phyloP scores from a whole-genome alignment of 2,113 vertebrate species.

The Barbus barbus region DNA sequence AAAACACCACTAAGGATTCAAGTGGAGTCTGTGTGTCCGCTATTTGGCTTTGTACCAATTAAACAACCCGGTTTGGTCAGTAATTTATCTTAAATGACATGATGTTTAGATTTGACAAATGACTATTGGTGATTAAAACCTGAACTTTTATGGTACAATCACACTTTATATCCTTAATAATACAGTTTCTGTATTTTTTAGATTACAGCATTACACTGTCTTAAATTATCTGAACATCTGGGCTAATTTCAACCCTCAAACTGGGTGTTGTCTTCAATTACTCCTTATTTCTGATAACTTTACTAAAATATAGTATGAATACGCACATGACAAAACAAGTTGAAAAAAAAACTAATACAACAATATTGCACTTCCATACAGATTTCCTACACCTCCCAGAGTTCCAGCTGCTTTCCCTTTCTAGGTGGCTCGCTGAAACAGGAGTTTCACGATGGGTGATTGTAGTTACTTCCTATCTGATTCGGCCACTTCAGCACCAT shows the following conservation, averaged over 20 bases:
- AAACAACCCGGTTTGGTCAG: not conserved
- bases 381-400: slow-evolving; percentile 62
- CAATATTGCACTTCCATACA: slow-evolving; percentile 82
- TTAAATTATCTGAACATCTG: slow-evolving; percentile 4
- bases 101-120: not conserved
- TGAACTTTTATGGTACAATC: not conserved
- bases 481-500: slow-evolving; percentile 33
- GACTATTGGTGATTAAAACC: not conserved
- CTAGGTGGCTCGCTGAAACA: slow-evolving; percentile 41
- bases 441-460: slow-evolving; percentile 24
- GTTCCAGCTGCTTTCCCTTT: slow-evolving; percentile 63
- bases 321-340: slow-evolving; percentile 52
- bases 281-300: slow-evolving; percentile 31
- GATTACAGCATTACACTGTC: not conserved
- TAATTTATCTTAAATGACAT: not conserved
- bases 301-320: slow-evolving; percentile 32
- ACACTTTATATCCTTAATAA: not conserved
- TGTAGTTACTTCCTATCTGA: slow-evolving; percentile 33
- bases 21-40: not conserved
- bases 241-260: slow-evolving; percentile 34
- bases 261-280: slow-evolving; percentile 38
- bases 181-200: not conserved
- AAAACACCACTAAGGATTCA: slow-evolving; percentile 32
- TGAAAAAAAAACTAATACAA: slow-evolving; percentile 61
- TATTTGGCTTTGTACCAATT: slow-evolving; percentile 24